phyloP scores from a whole-genome alignment of 2,797 vertebrate species.

The Microchirus variegatus region DNA sequence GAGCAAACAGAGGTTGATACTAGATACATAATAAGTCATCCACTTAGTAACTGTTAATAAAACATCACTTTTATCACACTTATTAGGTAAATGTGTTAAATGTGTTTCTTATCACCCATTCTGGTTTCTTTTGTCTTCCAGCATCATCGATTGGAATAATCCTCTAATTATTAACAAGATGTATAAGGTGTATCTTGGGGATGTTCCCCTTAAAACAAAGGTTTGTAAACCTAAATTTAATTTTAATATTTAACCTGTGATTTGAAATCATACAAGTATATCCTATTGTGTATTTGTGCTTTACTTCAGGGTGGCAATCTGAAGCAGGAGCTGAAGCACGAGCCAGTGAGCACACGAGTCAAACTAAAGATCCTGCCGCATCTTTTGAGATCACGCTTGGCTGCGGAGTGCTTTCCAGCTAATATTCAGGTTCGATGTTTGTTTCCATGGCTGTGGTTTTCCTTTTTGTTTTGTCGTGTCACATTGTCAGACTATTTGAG shows the following conservation, averaged over 20 bases:
- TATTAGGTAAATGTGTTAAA: no score
- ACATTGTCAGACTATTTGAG: no score
- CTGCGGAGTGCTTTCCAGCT: slow-evolving; percentile 95
- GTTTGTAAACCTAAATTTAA: slow-evolving; percentile 67
- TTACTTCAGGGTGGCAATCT: slow-evolving; percentile 84
- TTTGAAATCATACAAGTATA: no score
- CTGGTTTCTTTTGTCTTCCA: slow-evolving; percentile 64
- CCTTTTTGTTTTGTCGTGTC: not conserved
- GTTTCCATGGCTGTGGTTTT: not conserved
- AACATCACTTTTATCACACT: no score
- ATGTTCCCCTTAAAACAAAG: slow-evolving; percentile 98
- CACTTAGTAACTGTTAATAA: no score
- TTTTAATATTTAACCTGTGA: not conserved
- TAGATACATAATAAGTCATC: not conserved
- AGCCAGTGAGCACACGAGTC: slow-evolving; percentile 96
- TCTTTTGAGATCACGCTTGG: slow-evolving; percentile 92
- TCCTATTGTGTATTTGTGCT: not conserved
- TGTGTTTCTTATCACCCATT: no score
- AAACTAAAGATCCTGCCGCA: slow-evolving; percentile 98
- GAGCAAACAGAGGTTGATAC: slow-evolving; percentile 93
- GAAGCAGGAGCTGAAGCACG: slow-evolving; percentile 95
- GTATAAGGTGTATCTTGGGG: slow-evolving; percentile 97
- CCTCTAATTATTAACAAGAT: slow-evolving; percentile 95
- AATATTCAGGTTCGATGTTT: slow-evolving; percentile 91
- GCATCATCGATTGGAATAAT: slow-evolving; percentile 98